phyloP scores from a whole-genome alignment of 2,888 invertebrate genomes.

The Acanthacorydalis orientalis region DNA sequence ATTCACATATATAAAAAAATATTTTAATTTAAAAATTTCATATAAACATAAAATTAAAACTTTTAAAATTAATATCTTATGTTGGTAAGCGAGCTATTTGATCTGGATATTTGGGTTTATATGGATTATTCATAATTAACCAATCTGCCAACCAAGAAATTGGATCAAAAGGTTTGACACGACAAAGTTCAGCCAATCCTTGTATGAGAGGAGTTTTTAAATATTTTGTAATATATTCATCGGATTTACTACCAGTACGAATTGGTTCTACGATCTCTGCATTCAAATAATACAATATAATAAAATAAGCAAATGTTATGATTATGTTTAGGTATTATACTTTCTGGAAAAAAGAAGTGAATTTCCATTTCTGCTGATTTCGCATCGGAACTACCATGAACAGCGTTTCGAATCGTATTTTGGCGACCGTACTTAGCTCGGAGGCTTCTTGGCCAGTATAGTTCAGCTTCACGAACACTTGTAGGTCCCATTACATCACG shows the following conservation, averaged over 20 bases:
- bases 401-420: slow-evolving; percentile 46
- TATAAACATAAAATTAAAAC: slow-evolving; percentile 1
- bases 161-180: slow-evolving; percentile 58
- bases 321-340: slow-evolving; percentile 30
- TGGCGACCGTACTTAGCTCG: slow-evolving; percentile 54
- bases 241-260: slow-evolving; percentile 37
- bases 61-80: slow-evolving; percentile 16
- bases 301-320: neutral
- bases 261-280: slow-evolving; percentile 64
- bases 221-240: slow-evolving; percentile 49
- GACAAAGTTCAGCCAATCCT: slow-evolving; percentile 45
- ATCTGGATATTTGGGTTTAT: slow-evolving; percentile 38
- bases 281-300: slow-evolving; percentile 1
- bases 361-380: slow-evolving; percentile 60
- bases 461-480: slow-evolving; percentile 44
- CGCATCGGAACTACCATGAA: slow-evolving; percentile 61
- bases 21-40: neutral
- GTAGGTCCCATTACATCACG: slow-evolving; percentile 54
- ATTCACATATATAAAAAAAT: too few species aligned
- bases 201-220: slow-evolving; percentile 46
- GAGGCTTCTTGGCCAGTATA: slow-evolving; percentile 51
- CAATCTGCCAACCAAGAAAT: slow-evolving; percentile 63
- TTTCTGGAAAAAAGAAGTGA: slow-evolving; percentile 72
- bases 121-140: slow-evolving; percentile 57
- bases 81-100: slow-evolving; percentile 14